Percentiles rank a stretch among this genome's conserved stretches.
Conservation (phyloP, 2,113 vertebrate genomes). For the Periophthalmodon schlosseri region DNA sequence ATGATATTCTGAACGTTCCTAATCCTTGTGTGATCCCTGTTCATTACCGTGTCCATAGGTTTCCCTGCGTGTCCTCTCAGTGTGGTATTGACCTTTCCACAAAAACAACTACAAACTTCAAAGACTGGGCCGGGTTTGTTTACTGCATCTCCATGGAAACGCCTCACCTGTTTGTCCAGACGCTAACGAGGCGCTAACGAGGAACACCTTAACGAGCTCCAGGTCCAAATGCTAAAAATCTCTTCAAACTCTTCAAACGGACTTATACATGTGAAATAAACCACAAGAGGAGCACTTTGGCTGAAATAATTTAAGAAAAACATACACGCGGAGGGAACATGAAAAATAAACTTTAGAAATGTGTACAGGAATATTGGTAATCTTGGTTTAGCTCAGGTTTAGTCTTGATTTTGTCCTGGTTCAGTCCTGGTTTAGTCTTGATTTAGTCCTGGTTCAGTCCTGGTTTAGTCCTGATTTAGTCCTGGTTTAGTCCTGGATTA, state of each 20-base stretch:
- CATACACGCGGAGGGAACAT: neutral
- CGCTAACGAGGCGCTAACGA: conserved; percentile 60
- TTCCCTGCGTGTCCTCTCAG: neutral
- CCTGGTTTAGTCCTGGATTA: neutral
- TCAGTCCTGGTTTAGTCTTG: neutral
- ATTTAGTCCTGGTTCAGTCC: neutral
- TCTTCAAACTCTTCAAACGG: conserved; percentile 48
- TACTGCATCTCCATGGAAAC: conserved; percentile 46
- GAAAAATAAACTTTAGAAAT: no score
- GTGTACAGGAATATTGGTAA: no score
- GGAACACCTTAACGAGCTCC: conserved; percentile 32
- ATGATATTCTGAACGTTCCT: no score
- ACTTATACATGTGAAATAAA: conserved; percentile 11
- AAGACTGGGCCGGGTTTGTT: conserved; percentile 55
- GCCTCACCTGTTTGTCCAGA: conserved; percentile 60
- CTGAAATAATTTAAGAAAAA: neutral
- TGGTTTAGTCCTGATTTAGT: neutral
- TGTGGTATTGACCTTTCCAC: neutral
- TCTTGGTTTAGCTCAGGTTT: neutral
- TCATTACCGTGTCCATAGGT: no score
- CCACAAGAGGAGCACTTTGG: conserved; percentile 16
- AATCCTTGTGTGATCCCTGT: no score
- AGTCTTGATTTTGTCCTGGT: neutral
- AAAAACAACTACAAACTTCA: conserved; percentile 50
- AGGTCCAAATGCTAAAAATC: neutral